These are phyloP conservation scores for Germaria angustata DNA, from an alignment of 2,888 invertebrate genomes.

Conservation along the genomic window DNA sequence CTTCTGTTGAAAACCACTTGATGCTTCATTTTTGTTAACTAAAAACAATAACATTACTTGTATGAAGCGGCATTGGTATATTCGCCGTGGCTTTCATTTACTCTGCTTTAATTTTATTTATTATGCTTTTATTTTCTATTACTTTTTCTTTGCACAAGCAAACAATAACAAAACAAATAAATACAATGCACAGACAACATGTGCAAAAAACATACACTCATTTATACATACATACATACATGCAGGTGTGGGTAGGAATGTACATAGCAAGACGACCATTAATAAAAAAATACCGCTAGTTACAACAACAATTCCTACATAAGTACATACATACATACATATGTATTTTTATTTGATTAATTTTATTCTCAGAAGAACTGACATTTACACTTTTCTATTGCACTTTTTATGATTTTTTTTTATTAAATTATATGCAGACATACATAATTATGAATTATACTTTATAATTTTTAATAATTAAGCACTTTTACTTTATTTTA, in stretches of 20 bases:
- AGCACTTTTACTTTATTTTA: neutral
- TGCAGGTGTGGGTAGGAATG: neutral
- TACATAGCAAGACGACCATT: no score
- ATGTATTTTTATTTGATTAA: neutral
- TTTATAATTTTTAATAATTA: neutral
- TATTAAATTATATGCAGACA: no score
- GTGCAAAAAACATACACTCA: no score
- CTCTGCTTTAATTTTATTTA: neutral
- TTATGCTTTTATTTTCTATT: neutral
- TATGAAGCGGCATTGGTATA: no score
- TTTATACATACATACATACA: neutral
- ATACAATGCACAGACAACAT: no score
- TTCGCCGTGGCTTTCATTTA: neutral
- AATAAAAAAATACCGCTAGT: neutral
- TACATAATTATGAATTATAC: neutral
- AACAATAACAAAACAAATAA: neutral
- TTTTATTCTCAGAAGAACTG: neutral
- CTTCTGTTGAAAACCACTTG: neutral
- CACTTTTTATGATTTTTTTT: neutral
- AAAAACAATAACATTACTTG: neutral
- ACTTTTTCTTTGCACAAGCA: neutral
- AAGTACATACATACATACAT: neutral
- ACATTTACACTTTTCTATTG: neutral
- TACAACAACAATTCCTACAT: neutral
- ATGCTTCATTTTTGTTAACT: neutral